Percentiles rank a stretch among this genome's conserved stretches.
These are phyloP conservation scores for Ephydatia muelleri DNA, from an alignment of 37 sponge, comb jelly and placozoan genomes.

Conservation along the genomic window DNA sequence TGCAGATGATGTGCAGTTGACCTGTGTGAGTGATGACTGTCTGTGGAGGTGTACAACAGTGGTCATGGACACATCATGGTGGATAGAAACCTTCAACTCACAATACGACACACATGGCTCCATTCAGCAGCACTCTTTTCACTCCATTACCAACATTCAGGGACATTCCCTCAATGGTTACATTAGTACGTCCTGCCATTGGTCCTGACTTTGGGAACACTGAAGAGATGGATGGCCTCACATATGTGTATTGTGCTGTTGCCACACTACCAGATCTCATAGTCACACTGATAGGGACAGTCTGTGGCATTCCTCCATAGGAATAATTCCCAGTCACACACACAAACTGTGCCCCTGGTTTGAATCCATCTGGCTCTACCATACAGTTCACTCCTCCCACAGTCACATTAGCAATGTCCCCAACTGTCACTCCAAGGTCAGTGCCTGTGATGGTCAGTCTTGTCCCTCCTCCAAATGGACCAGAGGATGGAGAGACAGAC, in stretches of 20 bases:
- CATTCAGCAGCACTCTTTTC: conserved; percentile 27
- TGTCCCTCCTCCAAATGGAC: conserved; percentile 74
- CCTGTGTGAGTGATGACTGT: conserved; percentile 5
- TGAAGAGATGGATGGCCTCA: conserved; percentile 19
- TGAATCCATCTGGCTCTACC: conserved; percentile 14
- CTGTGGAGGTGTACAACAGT: background rate
- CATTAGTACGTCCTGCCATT: conserved; percentile 61
- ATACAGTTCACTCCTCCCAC: conserved; percentile 32
- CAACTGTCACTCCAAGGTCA: conserved; percentile 58
- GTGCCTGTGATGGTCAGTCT: conserved; percentile 65
- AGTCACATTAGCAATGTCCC: conserved; percentile 24
- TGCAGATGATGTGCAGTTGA: conserved; percentile 18
- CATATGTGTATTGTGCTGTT: conserved; percentile 14
- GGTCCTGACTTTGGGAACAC: conserved; percentile 77
- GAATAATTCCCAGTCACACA: conserved; percentile 24
- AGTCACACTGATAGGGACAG: background rate
- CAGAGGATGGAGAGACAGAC: conserved; percentile 39
- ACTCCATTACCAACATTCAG: conserved; percentile 66
- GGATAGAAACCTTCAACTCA: conserved; percentile 8
- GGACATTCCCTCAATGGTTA: conserved; percentile 56
- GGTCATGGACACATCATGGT: background rate
- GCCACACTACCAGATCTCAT: background rate
- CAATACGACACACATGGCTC: background rate
- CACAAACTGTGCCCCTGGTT: conserved; percentile 18
- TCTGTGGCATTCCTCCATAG: conserved; percentile 4